Evolutionary conservation across 1,140 invertebrate genomes (phyloP).

Genomic region (Ceratoteleas bidentatus): DNA sequence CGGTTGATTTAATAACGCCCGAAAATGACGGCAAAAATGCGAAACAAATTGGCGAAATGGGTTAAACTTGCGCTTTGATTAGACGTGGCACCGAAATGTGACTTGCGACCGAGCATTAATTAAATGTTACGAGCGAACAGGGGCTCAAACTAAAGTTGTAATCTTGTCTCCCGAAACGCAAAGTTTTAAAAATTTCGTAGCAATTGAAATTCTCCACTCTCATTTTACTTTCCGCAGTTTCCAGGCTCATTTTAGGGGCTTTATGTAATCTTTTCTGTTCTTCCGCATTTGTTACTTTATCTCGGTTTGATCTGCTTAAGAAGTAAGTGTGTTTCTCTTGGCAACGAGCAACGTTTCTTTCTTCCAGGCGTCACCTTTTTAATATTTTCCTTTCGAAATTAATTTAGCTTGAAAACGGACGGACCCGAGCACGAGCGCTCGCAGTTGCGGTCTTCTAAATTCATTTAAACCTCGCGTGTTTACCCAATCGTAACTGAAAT

Average conservation of each 20-base stretch:
- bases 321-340: constrained; percentile 45
- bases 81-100: too few relatives aligned
- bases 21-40: too few relatives aligned
- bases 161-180: too few relatives aligned
- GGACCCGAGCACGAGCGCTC: not conserved
- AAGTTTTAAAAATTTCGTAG: constrained; percentile 37
- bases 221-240: constrained; percentile 47
- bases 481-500: constrained; percentile 31
- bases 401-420: constrained; percentile 46
- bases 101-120: too few relatives aligned
- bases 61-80: too few relatives aligned
- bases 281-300: constrained; percentile 56
- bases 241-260: constrained; percentile 49
- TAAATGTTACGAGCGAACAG: too few relatives aligned
- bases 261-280: constrained; percentile 53
- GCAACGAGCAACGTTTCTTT: constrained; percentile 39
- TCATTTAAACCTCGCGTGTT: constrained; percentile 20
- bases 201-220: constrained; percentile 46
- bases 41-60: too few relatives aligned
- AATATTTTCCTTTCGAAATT: constrained; percentile 46
- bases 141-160: too few relatives aligned
- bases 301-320: constrained; percentile 52
- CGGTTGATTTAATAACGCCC: too few relatives aligned
- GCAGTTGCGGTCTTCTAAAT: constrained; percentile 12
- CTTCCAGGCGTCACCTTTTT: constrained; percentile 38